Evolutionary conservation across 1,140 invertebrate species (phyloP), one percentile per base, ranked within the genome.

Genomic region (Drosophila sp.): DNA sequence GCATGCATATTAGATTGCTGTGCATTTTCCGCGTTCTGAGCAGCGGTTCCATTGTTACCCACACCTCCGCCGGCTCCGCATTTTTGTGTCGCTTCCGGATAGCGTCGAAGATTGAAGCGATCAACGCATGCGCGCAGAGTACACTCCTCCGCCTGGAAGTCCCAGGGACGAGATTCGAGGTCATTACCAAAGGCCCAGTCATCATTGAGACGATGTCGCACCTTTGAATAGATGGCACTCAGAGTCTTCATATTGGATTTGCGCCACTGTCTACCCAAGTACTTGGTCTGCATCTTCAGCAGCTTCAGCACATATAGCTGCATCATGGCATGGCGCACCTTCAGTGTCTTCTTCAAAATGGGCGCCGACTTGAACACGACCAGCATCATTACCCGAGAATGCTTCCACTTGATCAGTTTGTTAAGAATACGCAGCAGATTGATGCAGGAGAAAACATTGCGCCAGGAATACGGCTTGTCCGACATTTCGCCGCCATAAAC

Each of bases 121-220:
- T 99, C 98, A 3, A 99, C 98, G 76, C 96, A 97, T 1, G 97
- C 95, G 63, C 98, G 94, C 13, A 99, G 92, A 18, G 97, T 96
- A 93, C 97, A 99, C 92, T 99, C 99, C 92, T 99, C 98, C 25
- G 97, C 97, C 93, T 99, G 99, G 91, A 99, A 99, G 92, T 99
- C 98, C 97, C 98, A 99, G 3, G 98, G 98, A 76, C 97, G 94
- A 4, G 98, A 97, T 94, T 99, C 98, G 76, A 99, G 94, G 94
- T 99, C 97, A 94, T 99, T 99, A 34, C 98, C 99, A 94, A 97
- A 99, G 9, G 99, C 99, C 99, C 99, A 99, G 91, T 99, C 99
- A 93, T 99, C 99, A 90, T 99, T 99, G 0, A 99, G 93, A 51
- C 97, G 94, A 94, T 98, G 97, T 43, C 97, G 93, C 57, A 97